These are phyloP conservation scores for Malurus elegans DNA, from an alignment of 2,113 vertebrate genomes.

Conservation along the genomic window DNA sequence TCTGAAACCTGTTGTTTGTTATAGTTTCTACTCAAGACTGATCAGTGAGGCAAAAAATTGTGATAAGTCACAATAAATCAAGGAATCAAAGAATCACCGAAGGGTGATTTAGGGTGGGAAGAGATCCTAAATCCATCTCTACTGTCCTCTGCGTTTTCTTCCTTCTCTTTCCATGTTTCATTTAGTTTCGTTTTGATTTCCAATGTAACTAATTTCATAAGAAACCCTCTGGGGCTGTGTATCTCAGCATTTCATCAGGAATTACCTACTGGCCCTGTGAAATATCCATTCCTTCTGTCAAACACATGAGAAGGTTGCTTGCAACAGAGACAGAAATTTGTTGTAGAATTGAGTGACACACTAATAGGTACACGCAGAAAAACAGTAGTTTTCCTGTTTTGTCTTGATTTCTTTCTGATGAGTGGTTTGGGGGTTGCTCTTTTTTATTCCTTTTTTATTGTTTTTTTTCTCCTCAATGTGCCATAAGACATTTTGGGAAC, in stretches of 20 bases:
- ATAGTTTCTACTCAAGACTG: neutral
- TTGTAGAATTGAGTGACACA: neutral
- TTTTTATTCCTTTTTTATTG: rapidly evolving
- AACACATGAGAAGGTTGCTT: neutral
- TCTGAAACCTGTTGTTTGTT: neutral
- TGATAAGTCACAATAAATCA: neutral
- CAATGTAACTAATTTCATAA: neutral
- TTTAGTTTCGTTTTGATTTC: conserved; percentile 26
- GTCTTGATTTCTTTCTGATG: rapidly evolving
- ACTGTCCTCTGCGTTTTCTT: neutral
- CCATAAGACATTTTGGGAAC: neutral
- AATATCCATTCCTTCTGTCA: conserved; percentile 4
- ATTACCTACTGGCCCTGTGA: neutral
- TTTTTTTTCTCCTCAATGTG: neutral
- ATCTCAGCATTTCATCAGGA: neutral
- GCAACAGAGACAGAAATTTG: neutral
- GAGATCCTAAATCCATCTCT: rapidly evolving
- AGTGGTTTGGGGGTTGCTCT: rapidly evolving
- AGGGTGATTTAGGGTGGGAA: neutral
- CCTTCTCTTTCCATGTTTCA: neutral
- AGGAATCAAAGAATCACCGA: too few species aligned
- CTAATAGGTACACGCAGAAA: neutral
- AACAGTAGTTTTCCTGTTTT: neutral
- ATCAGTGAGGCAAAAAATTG: neutral
- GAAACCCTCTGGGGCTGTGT: neutral